phyloP scores from a whole-genome alignment of 2,797 vertebrate species.

The Salmo trutta region DNA sequence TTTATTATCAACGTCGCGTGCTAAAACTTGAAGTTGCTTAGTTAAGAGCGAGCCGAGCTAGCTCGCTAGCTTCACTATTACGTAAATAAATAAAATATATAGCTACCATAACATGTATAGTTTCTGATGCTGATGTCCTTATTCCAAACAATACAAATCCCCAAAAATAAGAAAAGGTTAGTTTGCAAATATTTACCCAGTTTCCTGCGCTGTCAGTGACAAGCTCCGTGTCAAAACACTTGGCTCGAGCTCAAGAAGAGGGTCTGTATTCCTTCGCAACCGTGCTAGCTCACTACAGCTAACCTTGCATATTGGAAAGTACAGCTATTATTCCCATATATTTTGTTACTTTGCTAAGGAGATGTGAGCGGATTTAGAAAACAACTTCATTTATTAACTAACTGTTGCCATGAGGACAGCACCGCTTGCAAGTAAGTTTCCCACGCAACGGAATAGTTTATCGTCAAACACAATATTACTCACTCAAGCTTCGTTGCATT shows the following conservation, averaged over 20 bases:
- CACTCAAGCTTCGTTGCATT: conserved; percentile 53
- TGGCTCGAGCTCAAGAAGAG: conserved; percentile 24
- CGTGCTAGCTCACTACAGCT: background rate
- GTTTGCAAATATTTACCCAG: conserved; percentile 7
- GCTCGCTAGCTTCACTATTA: background rate
- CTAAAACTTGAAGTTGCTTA: background rate
- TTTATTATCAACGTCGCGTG: background rate
- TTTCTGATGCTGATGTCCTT: background rate
- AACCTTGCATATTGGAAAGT: background rate
- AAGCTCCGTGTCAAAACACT: conserved; percentile 58
- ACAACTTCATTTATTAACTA: background rate
- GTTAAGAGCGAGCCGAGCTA: background rate
- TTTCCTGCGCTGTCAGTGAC: conserved; percentile 61
- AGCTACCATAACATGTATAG: background rate
- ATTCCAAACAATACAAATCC: background rate
- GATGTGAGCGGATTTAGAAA: background rate
- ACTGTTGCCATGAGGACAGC: background rate
- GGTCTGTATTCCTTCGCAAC: conserved; percentile 21
- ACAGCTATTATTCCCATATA: background rate
- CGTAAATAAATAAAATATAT: background rate
- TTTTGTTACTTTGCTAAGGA: background rate
- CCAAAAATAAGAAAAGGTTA: background rate
- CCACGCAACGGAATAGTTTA: background rate
- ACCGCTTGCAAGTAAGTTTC: background rate
- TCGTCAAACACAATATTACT: conserved; percentile 41